Percentiles rank a stretch among this genome's conserved stretches.
Conservation (phyloP, 2,888 invertebrate genomes). For the Flabesymbios commensalis region DNA sequence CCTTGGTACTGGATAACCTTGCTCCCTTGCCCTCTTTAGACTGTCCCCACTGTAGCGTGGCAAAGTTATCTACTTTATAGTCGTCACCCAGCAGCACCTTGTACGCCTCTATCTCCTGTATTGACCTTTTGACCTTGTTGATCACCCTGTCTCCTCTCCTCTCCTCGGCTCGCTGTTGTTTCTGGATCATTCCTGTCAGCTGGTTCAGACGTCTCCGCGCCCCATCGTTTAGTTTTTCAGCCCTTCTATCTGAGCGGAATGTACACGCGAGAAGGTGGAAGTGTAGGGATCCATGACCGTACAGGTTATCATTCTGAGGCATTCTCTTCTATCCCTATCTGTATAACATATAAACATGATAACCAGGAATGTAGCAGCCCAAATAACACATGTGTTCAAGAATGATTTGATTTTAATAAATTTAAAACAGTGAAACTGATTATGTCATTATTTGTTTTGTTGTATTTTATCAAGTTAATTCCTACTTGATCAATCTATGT, state of each 20-base stretch:
- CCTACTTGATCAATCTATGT: no score
- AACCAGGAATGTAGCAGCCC: no score
- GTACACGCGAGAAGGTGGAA: background rate
- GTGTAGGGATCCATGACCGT: constrained; percentile 7
- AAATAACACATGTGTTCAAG: no score
- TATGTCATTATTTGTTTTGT: no score
- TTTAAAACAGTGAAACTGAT: no score
- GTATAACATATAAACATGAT: no score
- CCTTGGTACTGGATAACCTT: no score
- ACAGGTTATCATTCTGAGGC: background rate
- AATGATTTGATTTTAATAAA: no score
- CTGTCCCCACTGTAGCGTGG: background rate
- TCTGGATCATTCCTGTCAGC: background rate
- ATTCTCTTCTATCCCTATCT: no score
- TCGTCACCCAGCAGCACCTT: background rate
- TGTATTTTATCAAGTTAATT: no score
- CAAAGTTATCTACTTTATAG: constrained; percentile 2
- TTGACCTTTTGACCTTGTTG: background rate
- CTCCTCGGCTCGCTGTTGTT: background rate
- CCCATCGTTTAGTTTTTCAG: constrained; percentile 1
- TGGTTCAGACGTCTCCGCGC: background rate
- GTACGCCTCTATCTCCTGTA: constrained; percentile 1
- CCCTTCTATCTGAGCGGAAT: background rate
- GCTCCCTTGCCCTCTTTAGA: background rate
- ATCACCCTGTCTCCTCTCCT: background rate